Conservation (phyloP, 2,113 vertebrate species). For the Cavia porcellus region DNA sequence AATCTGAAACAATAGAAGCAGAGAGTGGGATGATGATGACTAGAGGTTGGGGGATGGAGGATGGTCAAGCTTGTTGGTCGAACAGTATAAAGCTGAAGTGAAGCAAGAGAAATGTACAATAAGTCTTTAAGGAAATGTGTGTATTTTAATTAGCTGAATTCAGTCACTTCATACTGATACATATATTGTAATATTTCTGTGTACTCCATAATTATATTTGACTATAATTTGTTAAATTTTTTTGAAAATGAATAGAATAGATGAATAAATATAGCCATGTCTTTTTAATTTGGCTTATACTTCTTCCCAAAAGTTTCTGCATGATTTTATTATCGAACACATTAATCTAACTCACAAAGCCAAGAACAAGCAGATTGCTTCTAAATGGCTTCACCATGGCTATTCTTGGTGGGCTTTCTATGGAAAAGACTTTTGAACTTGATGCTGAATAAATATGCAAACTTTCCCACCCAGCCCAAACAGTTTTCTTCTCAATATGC, state of each 20-base stretch:
- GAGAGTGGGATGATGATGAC: neutral
- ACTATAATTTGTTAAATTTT: neutral
- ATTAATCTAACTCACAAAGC: neutral
- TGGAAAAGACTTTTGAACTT: neutral
- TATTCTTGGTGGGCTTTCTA: neutral
- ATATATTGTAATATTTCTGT: neutral
- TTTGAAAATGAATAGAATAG: slow-evolving; percentile 10
- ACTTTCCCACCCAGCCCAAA: too few relatives aligned
- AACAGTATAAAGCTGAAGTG: neutral
- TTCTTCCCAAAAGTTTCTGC: neutral
- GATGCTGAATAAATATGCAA: neutral
- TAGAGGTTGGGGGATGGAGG: neutral
- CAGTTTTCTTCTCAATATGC: neutral
- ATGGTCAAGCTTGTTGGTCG: neutral
- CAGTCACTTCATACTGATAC: neutral
- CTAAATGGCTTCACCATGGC: neutral
- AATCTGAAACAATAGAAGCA: neutral
- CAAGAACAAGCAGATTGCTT: slow-evolving; percentile 43
- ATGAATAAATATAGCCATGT: neutral
- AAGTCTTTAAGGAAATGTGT: neutral
- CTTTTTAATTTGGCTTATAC: neutral
- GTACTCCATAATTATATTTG: neutral
- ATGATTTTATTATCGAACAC: neutral
- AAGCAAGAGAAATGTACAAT: neutral
- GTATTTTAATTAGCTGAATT: neutral